phyloP scores from a whole-genome alignment of 2,113 vertebrate species.

The Mastomys coucha region DNA sequence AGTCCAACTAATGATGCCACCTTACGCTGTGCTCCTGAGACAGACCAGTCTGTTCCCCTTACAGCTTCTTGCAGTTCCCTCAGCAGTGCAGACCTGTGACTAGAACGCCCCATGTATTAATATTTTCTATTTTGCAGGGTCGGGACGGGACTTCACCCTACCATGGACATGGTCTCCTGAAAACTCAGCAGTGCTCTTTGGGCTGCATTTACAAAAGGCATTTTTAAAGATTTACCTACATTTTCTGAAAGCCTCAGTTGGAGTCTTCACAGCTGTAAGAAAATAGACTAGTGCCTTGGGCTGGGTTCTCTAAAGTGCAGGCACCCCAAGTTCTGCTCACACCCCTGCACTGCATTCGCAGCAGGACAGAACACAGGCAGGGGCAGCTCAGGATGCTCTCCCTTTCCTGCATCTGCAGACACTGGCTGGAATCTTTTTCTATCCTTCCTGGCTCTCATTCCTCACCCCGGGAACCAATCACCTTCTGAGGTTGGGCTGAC shows the following conservation, averaged over 20 bases:
- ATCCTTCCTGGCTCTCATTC: background rate
- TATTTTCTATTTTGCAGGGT: background rate
- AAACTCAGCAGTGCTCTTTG: conserved; percentile 12
- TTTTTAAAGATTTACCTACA: conserved; percentile 44
- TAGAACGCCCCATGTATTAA: background rate
- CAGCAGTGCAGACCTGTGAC: background rate
- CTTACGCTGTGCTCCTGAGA: background rate
- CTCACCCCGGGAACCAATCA: background rate
- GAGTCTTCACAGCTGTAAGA: conserved; percentile 56
- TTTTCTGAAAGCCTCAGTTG: conserved; percentile 6
- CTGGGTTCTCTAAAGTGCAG: background rate
- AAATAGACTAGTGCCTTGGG: background rate
- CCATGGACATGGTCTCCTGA: background rate
- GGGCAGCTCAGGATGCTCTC: background rate
- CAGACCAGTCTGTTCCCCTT: background rate
- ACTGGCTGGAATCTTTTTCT: background rate
- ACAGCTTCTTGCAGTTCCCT: background rate
- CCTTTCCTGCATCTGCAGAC: conserved; percentile 1
- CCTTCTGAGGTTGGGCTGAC: background rate
- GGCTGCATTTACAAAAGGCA: background rate
- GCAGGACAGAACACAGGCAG: no score
- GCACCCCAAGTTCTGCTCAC: background rate
- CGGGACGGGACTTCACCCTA: background rate
- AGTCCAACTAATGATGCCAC: background rate
- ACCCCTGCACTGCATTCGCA: no score